Percentiles rank a stretch among this genome's conserved stretches.
Evolutionary conservation across 2,113 vertebrate species (phyloP).

Genomic region (Polyodon spathula): DNA sequence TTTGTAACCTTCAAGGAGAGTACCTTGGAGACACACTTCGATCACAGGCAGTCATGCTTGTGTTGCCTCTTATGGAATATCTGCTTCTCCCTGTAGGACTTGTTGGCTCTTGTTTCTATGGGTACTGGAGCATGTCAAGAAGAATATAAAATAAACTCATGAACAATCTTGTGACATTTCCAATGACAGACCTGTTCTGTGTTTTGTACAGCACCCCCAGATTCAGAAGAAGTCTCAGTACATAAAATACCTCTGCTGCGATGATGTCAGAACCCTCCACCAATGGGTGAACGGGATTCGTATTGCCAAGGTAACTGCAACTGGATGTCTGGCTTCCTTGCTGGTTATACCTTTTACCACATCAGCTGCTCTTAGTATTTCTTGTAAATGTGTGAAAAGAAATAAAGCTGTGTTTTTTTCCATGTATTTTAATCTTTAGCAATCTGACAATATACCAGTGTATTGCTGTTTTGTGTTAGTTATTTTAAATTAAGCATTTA

Average conservation of each 20-base stretch:
- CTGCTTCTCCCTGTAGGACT: no score
- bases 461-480: slow-evolving; percentile 9
- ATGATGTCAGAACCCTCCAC: slow-evolving; percentile 89
- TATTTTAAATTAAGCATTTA: background rate
- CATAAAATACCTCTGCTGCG: slow-evolving; percentile 94
- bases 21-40: no score
- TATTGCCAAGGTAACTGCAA: slow-evolving; percentile 81
- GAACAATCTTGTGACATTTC: no score
- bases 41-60: no score
- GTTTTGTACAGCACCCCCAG: slow-evolving; percentile 75
- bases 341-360: no score
- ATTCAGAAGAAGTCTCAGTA: slow-evolving; percentile 98
- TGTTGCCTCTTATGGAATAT: no score
- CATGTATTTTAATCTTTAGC: no score
- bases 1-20: no score
- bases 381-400: slow-evolving; percentile 4
- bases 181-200: background rate
- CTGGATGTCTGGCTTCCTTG: background rate
- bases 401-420: no score
- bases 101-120: no score
- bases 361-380: background rate
- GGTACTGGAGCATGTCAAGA: no score
- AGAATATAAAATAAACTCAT: no score
- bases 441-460: background rate
- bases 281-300: slow-evolving; percentile 95